A percentile compares a stretch with the other conserved stretches of the same genome.
phyloP scores from a whole-genome alignment of 2,888 invertebrate genomes.

The Himalopsyche anomala region DNA sequence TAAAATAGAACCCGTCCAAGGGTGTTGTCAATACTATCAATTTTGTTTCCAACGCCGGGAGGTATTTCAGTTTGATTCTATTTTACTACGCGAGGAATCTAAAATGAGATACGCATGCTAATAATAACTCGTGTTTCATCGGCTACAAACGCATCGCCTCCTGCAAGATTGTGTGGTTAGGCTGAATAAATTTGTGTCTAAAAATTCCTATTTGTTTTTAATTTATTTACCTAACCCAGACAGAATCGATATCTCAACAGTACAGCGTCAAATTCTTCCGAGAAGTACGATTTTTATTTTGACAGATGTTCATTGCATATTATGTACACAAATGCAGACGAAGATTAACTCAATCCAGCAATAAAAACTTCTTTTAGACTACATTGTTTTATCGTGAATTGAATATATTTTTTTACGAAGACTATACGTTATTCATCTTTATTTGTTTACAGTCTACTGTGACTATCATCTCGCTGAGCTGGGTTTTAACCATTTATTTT shows the following conservation, averaged over 20 bases:
- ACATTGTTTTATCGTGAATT: too few relatives aligned
- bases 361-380: too few relatives aligned
- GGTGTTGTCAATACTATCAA: constrained; percentile 2
- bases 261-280: too few relatives aligned
- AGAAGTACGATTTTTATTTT: background rate
- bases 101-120: constrained; percentile 16
- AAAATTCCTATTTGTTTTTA: too few relatives aligned
- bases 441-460: too few relatives aligned
- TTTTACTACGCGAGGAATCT: constrained; percentile 35
- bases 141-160: background rate
- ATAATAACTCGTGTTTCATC: constrained; percentile 28
- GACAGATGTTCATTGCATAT: background rate
- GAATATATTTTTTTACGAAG: too few relatives aligned
- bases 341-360: too few relatives aligned
- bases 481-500: constrained; percentile 8
- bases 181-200: background rate
- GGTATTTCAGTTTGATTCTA: background rate
- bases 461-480: too few relatives aligned
- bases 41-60: constrained; percentile 11
- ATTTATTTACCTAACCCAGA: background rate
- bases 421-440: too few relatives aligned
- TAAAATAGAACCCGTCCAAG: background rate
- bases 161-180: background rate
- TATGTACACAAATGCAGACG: too few relatives aligned
- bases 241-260: background rate